Percentiles rank a stretch among this genome's conserved stretches.
Conservation (phyloP, 2,888 invertebrate genomes). For the Xiphydria camelus region DNA sequence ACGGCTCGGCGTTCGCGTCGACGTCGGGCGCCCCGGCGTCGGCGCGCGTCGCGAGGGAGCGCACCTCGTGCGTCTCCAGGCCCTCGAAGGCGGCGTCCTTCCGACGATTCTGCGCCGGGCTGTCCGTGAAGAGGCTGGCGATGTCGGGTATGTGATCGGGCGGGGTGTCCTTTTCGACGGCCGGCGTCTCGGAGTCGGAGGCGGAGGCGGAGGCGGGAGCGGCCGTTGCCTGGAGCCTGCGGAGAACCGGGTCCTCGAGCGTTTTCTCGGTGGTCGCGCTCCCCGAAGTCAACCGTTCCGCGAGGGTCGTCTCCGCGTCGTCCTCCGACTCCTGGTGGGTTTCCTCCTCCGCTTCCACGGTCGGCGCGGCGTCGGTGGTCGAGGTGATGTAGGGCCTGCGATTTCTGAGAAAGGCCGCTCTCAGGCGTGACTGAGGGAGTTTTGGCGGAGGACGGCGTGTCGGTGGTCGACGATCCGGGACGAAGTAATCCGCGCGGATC, state of each 20-base stretch:
- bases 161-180: constrained; percentile 57
- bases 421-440: too few relatives aligned
- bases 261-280: constrained; percentile 15
- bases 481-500: too few relatives aligned
- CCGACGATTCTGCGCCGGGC: constrained; percentile 50
- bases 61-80: constrained; percentile 48
- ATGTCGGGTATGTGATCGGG: constrained; percentile 65
- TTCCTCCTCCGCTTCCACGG: constrained; percentile 28
- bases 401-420: constrained; percentile 43
- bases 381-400: constrained; percentile 53
- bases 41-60: constrained; percentile 35
- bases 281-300: constrained; percentile 14
- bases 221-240: constrained; percentile 39
- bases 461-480: too few relatives aligned
- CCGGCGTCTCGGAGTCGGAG: constrained; percentile 28
- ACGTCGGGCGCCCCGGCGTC: constrained; percentile 31
- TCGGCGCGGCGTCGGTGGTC: constrained; percentile 46
- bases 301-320: constrained; percentile 5
- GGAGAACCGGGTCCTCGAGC: constrained; percentile 43
- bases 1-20: constrained; percentile 16
- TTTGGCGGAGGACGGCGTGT: too few relatives aligned
- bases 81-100: constrained; percentile 46
- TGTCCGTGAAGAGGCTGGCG: constrained; percentile 64
- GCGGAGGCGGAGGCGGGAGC: constrained; percentile 24
- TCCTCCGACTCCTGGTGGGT: too few relatives aligned